Conservation (phyloP, 2,888 invertebrate genomes). For the Sinohyriopsis cumingii region DNA sequence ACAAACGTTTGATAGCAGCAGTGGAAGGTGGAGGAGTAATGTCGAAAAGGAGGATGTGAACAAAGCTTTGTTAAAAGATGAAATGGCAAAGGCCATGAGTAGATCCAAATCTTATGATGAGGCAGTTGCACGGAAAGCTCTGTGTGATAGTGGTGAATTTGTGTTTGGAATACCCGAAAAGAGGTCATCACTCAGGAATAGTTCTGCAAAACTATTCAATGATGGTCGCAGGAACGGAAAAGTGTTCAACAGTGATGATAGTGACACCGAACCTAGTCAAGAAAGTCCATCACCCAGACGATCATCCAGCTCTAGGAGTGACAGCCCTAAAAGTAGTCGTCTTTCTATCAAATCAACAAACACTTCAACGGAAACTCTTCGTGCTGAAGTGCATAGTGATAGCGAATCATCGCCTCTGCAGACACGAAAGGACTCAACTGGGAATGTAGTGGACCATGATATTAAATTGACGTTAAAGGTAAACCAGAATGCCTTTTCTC, state of each 20-base stretch:
- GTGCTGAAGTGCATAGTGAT: constrained; percentile 54
- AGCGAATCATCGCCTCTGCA: constrained; percentile 55
- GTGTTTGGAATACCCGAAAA: constrained; percentile 24
- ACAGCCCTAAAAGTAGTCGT: constrained; percentile 58
- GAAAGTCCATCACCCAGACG: constrained; percentile 44
- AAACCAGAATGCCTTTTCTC: constrained; percentile 15
- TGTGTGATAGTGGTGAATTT: constrained; percentile 40
- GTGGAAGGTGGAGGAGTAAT: constrained; percentile 57
- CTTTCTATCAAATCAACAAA: constrained; percentile 60
- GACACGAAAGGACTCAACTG: constrained; percentile 35
- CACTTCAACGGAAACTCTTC: constrained; percentile 65
- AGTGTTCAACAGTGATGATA: constrained; percentile 57
- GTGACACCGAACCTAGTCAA: constrained; percentile 54
- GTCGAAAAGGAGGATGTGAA: constrained; percentile 60
- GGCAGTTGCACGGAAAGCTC: constrained; percentile 54
- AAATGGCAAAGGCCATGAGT: constrained; percentile 55
- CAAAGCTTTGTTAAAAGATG: constrained; percentile 54
- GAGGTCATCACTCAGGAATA: constrained; percentile 39
- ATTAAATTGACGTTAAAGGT: constrained; percentile 1
- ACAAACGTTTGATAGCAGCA: constrained; percentile 33
- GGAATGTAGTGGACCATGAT: constrained; percentile 20
- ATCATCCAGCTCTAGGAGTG: constrained; percentile 53
- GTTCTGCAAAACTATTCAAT: constrained; percentile 46
- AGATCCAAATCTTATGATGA: constrained; percentile 65
- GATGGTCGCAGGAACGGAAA: constrained; percentile 57